Evolutionary conservation across 2,888 invertebrate species (phyloP), one percentile per base, ranked within the genome.

Genomic region (Pasiphila rectangulata): DNA sequence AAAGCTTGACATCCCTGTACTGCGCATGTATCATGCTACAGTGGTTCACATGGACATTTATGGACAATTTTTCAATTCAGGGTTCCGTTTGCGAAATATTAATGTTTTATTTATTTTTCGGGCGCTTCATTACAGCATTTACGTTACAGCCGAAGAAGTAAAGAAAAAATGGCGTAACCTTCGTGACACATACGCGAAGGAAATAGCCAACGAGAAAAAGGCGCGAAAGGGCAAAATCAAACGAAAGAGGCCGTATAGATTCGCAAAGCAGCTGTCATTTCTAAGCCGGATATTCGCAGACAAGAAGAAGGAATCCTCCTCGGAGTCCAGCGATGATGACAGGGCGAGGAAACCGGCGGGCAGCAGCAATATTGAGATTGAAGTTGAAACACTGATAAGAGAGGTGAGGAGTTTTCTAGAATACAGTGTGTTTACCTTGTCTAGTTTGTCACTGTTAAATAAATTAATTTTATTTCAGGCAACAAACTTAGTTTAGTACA

Each of bases 111-210:
- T n/a, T n/a, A n/a, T n/a, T n/a, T n/a, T n/a, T n/a, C n/a, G n/a
- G n/a, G n/a, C n/a, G n/a, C n/a, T n/a, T n/a, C n/a, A n/a, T n/a
- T n/a, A n/a, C n/a, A n/a, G n/a, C n/a, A 6, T 15, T 25, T 19
- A 13, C 15, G 16, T 44, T 30, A 35, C 34, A 54, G 54, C 29
- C 20, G 50, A 44, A 29, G 43, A 51, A 42, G 10, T 51, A 24
- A 51, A 54, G 34, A 51, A 47, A 39, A 51, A 51, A 39, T 54
- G 54, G 54, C 40, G 47, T 2, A 47, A 51, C 17, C 4, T 54
- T 4, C 40, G 38, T n/a, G 54, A 54, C 9, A 34, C 37, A 1
- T 54, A 43, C 20, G 32, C 34, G 1, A 51, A 45, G 30, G 54
- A 54, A 15, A 13, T 54, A 0, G 19, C 39, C 1, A 30, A 19